Evolutionary conservation across 1,140 invertebrate species (phyloP).

Genomic region (Megalonaias nervosa): DNA sequence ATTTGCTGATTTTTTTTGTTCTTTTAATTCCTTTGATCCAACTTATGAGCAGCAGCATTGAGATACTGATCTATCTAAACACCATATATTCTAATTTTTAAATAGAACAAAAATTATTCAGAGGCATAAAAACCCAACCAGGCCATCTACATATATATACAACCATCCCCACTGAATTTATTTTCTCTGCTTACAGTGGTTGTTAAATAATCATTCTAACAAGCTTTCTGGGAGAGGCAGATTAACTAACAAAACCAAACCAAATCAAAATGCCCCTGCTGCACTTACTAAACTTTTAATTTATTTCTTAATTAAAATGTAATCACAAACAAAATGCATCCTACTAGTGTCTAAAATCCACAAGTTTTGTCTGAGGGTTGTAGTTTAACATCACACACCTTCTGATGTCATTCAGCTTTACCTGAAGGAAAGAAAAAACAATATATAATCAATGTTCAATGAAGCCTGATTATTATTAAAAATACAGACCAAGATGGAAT

Average conservation of each 20-base stretch:
- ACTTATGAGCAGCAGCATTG: too few relatives aligned
- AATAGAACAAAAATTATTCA: too few relatives aligned
- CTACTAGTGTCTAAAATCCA: conserved; percentile 95
- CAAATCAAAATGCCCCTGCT: neutral
- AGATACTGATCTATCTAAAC: too few relatives aligned
- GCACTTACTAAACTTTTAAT: neutral
- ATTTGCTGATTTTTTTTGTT: too few relatives aligned
- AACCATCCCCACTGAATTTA: neutral
- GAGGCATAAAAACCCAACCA: too few relatives aligned
- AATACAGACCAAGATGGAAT: too few relatives aligned
- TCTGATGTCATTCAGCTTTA: conserved; percentile 90
- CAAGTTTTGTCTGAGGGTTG: conserved; percentile 85
- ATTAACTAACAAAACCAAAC: neutral
- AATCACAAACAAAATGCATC: conserved; percentile 45
- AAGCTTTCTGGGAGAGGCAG: neutral
- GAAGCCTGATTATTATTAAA: too few relatives aligned
- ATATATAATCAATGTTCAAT: too few relatives aligned
- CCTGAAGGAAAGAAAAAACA: conserved; percentile 72
- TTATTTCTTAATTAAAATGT: too few relatives aligned
- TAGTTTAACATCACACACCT: conserved; percentile 94
- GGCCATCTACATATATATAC: too few relatives aligned
- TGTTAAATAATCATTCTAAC: neutral
- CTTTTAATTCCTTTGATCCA: too few relatives aligned
- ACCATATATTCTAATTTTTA: too few relatives aligned
- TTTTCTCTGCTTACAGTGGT: neutral